These are phyloP conservation scores for Aphodius sticticus DNA, from an alignment of 2,888 invertebrate species.

Conservation along the genomic window DNA sequence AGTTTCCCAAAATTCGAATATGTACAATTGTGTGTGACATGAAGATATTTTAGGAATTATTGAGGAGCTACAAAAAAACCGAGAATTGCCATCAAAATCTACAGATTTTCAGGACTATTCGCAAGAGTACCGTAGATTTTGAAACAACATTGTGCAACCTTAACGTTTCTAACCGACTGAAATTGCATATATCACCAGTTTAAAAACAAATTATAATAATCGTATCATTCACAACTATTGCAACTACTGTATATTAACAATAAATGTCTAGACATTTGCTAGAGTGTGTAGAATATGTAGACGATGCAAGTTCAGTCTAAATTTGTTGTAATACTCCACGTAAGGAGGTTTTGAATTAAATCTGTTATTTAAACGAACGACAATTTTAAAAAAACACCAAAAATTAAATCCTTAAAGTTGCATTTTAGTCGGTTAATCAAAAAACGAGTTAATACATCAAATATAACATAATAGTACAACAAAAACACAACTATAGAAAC, in stretches of 20 bases:
- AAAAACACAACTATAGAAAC: slow-evolving; percentile 49
- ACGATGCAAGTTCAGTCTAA: neutral
- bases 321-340: neutral
- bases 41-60: neutral
- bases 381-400: neutral
- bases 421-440: neutral
- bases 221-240: slow-evolving; percentile 27
- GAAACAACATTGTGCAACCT: neutral
- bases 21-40: slow-evolving; percentile 9
- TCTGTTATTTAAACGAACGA: neutral
- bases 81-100: neutral
- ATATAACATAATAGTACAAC: slow-evolving; percentile 40
- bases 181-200: neutral
- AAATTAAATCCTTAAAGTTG: slow-evolving; percentile 17
- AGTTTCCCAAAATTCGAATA: slow-evolving; percentile 23
- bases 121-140: neutral
- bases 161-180: neutral
- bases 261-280: slow-evolving; percentile 22
- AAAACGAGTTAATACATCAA: slow-evolving; percentile 31
- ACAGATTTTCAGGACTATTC: neutral
- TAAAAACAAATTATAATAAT: neutral
- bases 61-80: neutral
- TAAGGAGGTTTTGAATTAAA: neutral
- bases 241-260: slow-evolving; percentile 28
- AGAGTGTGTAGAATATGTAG: neutral